Base-by-base conservation (phyloP, 2,888 invertebrate species). In the Erebia epiphron region DNA sequence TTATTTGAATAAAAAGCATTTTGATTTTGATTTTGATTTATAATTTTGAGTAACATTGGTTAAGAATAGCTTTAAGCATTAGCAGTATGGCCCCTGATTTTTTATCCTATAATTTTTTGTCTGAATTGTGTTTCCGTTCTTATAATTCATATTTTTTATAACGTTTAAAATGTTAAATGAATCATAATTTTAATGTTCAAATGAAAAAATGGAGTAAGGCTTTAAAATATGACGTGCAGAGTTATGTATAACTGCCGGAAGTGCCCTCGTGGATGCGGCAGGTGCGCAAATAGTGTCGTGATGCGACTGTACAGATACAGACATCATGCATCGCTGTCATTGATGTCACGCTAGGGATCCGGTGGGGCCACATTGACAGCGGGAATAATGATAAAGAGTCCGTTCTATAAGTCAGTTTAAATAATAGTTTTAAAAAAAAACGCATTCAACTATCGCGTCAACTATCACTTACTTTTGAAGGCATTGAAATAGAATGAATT, bases 281-380 rank as follows among this genome's bases (percentile, higher is more conserved):
- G 71, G 71, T 73, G 73, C 21, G 64, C 73, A 73, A 73, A 73
- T 61, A 71, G 64, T 58, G 68, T 43, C 71, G 52, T 68, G 69
- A 67, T 67, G 67, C 67, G 63, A 67, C 57, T 67, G 64, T 57
- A 62, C 57, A 16, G 57, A 18, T 57, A 62, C 57, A 16, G 57
- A 18, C 50, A 41, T 43, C 64, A 64, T 52, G 63, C 64, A 64
- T 21, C 67, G 43, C 62, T 16, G 64, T 67, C 66, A 69, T 68
- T 70, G 62, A 70, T 58, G 62, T 62, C 68, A 50, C 14, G 61
- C 54, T 26, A 11, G 5, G 26, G 18, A 14, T 8, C n/a, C n/a
- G n/a, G 57, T 43, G 50, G 57, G 43, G 68, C 5, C 41, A 2
- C 43, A 54, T 5, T 66, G 52, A n/a, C 43, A 66, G 68, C 70